Evolutionary conservation across 2,888 invertebrate species (phyloP), one percentile per base, ranked within the genome.

Genomic region (Stegophylla sp.): DNA sequence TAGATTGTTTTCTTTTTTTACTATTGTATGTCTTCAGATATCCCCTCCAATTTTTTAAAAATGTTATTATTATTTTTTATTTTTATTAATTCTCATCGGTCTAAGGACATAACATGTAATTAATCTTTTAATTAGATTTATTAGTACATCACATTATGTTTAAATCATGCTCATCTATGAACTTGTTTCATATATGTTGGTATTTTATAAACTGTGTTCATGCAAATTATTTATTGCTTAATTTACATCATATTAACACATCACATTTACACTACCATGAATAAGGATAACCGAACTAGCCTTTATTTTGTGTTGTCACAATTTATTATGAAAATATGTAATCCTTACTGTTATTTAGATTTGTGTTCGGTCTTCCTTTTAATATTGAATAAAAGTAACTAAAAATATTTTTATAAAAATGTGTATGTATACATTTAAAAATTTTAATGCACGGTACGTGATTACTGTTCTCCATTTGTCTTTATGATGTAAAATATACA

Each of bases 381-480:
- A 20, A 64, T n/a, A n/a, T n/a, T n/a, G 45, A 20, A 48, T 34
- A 56, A 45, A 67, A 43, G 26, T 66, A 75, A 64, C 66, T 34
- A 56, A 41, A 66, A 67, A 59, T 77, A 67, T 56, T 67, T 77
- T 79, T 71, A 61, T 71, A 79, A 61, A 79, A 69, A 69, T 69
- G 23, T 67, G 34, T 34, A 28, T 74, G 48, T 74, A 79, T 26
- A 79, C 59, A 61, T 69, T 45, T 59, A 67, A 69, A 41, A 61
- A n/a, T 71, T 61, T 48, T 23, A 71, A 41, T 41, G 79, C 79
- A 79, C 61, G 71, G 79, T 79, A 79, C 41, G 41, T 51, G 69
- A 69, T 79, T 71, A 79, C 79, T 71, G 69, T 79, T 79, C 45
- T 79, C 59, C 69, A 71, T 71, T 71, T 76, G 41, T 74, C 53